These are phyloP conservation scores for Cydia pomonella DNA, from an alignment of 1,140 invertebrate genomes.

Conservation along the genomic window DNA sequence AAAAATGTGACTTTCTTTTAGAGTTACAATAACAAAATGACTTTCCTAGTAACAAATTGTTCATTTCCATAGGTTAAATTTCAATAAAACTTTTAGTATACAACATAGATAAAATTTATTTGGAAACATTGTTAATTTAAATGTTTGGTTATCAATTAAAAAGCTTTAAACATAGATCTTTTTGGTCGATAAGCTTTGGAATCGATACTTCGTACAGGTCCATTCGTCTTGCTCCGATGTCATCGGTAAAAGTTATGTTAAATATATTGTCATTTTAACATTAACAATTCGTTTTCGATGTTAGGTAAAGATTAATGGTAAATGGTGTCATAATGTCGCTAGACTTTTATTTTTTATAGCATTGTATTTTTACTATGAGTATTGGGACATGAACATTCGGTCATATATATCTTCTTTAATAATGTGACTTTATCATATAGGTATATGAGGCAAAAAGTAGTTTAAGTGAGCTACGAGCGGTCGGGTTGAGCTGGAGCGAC, in stretches of 20 bases:
- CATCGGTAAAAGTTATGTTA: constrained; percentile 28
- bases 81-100: constrained; percentile 24
- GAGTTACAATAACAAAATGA: not conserved
- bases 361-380: not conserved
- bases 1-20: not conserved
- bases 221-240: constrained; percentile 12
- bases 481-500: no score
- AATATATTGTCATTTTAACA: constrained; percentile 11
- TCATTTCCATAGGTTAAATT: constrained; percentile 13
- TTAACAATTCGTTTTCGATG: constrained; percentile 28
- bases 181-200: not conserved
- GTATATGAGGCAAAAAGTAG: no score
- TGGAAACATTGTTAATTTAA: constrained; percentile 22
- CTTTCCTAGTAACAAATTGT: constrained; percentile 21
- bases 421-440: no score
- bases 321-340: not conserved
- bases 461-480: no score
- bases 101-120: constrained; percentile 25
- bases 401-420: not conserved
- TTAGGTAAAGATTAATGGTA: not conserved
- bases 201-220: not conserved
- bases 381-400: not conserved
- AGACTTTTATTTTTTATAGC: not conserved
- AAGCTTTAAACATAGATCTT: constrained; percentile 18
- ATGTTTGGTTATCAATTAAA: constrained; percentile 31